Base-by-base conservation (phyloP, 1,140 invertebrate genomes). In the Globodera rostochiensis region DNA sequence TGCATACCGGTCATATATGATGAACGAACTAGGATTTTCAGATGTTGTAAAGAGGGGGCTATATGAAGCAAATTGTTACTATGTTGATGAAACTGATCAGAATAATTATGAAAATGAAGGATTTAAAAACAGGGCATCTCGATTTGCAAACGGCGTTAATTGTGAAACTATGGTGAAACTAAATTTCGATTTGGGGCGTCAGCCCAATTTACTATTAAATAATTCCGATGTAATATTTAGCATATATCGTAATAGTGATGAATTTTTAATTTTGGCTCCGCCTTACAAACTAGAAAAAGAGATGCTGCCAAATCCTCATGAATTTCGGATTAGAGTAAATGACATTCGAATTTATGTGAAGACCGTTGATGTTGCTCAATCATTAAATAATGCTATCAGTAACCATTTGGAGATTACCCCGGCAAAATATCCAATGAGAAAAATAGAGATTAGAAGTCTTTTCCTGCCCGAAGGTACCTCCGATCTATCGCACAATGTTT, bases 101-200 rank as follows among this genome's bases (percentile, higher is more conserved):
- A 19, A 71, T 47, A 9, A 36, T 47, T 71, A 45, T 36, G 5
- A 9, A 47, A 71, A 71, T 47, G 25, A 19, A 1, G 69, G 69
- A 6, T 71, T 71, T 47, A 71, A 71, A 47, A 47, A 25, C 9
- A 36, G 69, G 5, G n/a, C 11, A 13, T 45, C 25, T 4, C 69
- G 69, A 11, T 36, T 47, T 25, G 69, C 25, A 13, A 3, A 71
- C 9, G 69, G 69, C 4, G 3, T 1, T 5, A 71, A 45, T 13
- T 36, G 25, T 45, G 69, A 71, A 25, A 71, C 69, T 5, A 45
- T 66, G 69, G 69, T 71, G 7, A 71, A 71, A 71, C 15, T 71
- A 0, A 71, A 82, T 82, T 82, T 82, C 57, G 81, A 82, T 67
- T n/a, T 82, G 21, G 81, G 73, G 6, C 84, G 84, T 45, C 81